phyloP scores from a whole-genome alignment of 2,797 vertebrate species.

The Tinamus major region DNA sequence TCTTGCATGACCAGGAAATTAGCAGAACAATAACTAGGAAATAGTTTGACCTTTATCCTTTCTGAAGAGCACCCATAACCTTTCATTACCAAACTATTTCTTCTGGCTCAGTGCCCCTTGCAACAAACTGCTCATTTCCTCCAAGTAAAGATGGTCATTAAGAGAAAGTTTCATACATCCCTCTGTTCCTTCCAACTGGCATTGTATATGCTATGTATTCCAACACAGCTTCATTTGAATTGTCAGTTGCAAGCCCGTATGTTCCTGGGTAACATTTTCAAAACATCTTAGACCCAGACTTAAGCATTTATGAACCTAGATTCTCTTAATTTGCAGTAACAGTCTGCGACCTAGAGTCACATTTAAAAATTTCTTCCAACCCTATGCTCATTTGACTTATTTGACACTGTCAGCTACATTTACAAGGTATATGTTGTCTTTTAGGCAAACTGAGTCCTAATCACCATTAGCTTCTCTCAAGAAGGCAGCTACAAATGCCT shows the following conservation, averaged over 20 bases:
- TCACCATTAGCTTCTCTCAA: not conserved
- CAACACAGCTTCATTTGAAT: not conserved
- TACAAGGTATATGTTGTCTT: not conserved
- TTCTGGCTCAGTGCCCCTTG: not conserved
- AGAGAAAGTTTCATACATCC: not conserved
- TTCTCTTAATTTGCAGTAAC: not conserved
- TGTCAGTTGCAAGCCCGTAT: not conserved
- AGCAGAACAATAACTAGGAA: constrained; percentile 2
- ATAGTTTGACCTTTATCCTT: not conserved
- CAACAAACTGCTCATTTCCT: not conserved
- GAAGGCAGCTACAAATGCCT: not conserved
- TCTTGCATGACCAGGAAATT: not conserved
- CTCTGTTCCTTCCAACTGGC: not conserved
- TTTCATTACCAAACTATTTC: not conserved
- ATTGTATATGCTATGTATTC: not conserved
- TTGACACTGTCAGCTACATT: not conserved
- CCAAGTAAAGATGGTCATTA: not conserved
- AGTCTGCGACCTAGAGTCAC: not conserved
- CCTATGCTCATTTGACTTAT: not conserved
- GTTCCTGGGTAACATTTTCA: not conserved
- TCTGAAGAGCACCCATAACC: not conserved
- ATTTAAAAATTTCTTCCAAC: not conserved
- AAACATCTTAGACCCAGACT: not conserved
- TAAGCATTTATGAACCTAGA: not conserved
- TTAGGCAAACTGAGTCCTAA: not conserved